Base-by-base conservation (phyloP, 2,888 invertebrate genomes). In the Drosophila macrothrix region DNA sequence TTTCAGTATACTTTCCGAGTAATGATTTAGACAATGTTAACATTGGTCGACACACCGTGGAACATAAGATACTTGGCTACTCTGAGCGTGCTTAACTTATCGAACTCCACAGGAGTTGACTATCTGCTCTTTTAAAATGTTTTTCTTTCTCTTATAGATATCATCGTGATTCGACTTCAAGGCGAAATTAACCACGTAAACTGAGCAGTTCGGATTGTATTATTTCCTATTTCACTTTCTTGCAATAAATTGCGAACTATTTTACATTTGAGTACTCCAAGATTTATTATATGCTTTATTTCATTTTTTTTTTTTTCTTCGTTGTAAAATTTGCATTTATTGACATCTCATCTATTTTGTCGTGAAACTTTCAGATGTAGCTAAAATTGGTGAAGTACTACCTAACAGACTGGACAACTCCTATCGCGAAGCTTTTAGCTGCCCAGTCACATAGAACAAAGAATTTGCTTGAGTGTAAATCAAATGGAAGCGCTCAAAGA, bases 361-460 rank as follows among this genome's bases (percentile, higher is more conserved):
- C 12, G 14, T 4, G 35, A 0, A 35, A 14, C 28, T 29, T 28
- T n/a, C 16, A 33, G 28, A 33, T 68, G 56, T 33, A 22, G 33
- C 28, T 33, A 14, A 14, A 58, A 31, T 43, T 56, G 19, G 39
- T 1, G 12, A 25, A 61, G 31, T 65, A 49, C 22, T 46, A 4
- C 4, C 28, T 16, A 39, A 37, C 19, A 7, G 16, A 19, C 22
- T 37, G 12, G 22, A 22, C 10, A 52, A 22, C 52, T 35, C 29
- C n/a, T 29, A 14, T 12, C 53, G 31, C 0, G 4, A 33, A 41
- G 37, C 52, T 54, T 49, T 43, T n/a, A 43, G 54, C 41, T 74
- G 69, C 10, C 28, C 50, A 59, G 70, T 59, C 37, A 31, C 16
- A 54, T 29, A 62, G 65, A 62, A 82, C 87, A 78, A 87, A 61